Evolutionary conservation across 2,113 vertebrate species (phyloP).

Genomic region (Chlamydotis undulata): DNA sequence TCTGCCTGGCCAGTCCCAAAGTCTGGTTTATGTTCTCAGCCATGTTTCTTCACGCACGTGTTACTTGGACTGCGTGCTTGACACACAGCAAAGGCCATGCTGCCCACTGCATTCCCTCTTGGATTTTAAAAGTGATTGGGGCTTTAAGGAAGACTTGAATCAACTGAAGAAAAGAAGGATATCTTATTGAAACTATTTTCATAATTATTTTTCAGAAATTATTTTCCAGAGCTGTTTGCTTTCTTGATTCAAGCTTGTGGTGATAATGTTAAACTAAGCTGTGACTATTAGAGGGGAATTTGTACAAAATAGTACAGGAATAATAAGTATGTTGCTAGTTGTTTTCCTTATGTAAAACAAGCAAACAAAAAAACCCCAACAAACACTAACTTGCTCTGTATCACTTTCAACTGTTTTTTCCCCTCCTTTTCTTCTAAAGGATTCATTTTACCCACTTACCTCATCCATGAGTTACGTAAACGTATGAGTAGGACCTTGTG

Average conservation of each 20-base stretch:
- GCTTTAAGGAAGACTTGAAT: not conserved
- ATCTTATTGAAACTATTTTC: not conserved
- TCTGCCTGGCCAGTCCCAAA: slow-evolving; percentile 2
- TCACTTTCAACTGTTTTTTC: not conserved
- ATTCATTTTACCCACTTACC: not conserved
- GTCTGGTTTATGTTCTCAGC: slow-evolving; percentile 30
- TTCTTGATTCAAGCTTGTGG: not conserved
- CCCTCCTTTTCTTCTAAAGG: not conserved
- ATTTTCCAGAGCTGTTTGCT: not conserved
- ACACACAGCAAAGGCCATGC: not conserved
- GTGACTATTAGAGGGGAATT: not conserved
- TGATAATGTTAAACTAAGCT: not conserved
- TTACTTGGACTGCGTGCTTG: not conserved
- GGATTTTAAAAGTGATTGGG: not conserved
- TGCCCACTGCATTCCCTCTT: not conserved
- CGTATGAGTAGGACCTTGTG: not conserved
- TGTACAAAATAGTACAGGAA: not conserved
- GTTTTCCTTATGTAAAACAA: not conserved
- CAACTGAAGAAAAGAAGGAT: not conserved
- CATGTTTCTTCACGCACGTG: slow-evolving; percentile 25
- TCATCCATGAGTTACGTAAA: not conserved
- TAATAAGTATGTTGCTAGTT: not conserved
- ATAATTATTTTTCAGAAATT: not conserved
- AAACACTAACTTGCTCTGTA: not conserved
- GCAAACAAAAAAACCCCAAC: too few relatives aligned